phyloP scores from a whole-genome alignment of 1,140 invertebrate species.

The Heliconius congener region DNA sequence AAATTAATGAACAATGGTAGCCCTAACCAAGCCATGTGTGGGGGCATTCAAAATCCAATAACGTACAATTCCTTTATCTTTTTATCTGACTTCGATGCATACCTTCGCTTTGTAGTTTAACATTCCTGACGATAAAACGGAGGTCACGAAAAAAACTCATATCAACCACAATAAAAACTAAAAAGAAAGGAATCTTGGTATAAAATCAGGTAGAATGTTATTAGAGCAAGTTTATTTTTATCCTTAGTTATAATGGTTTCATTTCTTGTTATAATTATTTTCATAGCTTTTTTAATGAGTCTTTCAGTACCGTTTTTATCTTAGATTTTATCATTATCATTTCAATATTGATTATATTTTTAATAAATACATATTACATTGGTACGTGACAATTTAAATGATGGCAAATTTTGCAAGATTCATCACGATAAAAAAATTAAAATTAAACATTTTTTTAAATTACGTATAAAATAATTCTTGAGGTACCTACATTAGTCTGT shows the following conservation, averaged over 20 bases:
- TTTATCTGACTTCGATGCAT: slow-evolving; percentile 23
- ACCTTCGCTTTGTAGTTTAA: slow-evolving; percentile 26
- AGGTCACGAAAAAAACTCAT: slow-evolving; percentile 23
- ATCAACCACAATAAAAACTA: not conserved
- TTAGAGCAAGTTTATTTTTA: not conserved
- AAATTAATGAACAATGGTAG: not conserved
- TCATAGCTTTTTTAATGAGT: not conserved
- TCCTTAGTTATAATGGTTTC: not conserved
- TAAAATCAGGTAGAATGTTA: slow-evolving; percentile 19
- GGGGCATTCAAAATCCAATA: slow-evolving; percentile 4
- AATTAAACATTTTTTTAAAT: too few relatives aligned
- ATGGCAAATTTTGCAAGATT: too few relatives aligned
- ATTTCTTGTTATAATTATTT: slow-evolving; percentile 4
- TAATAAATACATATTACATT: too few relatives aligned
- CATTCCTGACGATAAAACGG: slow-evolving; percentile 31
- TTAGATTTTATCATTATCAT: not conserved
- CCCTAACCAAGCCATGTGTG: not conserved
- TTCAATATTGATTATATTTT: too few relatives aligned
- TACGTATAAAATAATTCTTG: too few relatives aligned
- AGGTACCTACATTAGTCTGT: too few relatives aligned
- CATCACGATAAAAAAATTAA: too few relatives aligned
- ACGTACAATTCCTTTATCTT: slow-evolving; percentile 1
- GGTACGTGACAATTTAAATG: too few relatives aligned
- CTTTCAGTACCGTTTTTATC: not conserved
- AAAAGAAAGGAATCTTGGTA: slow-evolving; percentile 25